A percentile compares a stretch with the other conserved stretches of the same genome.
These are phyloP conservation scores for Arenicola marina DNA, from an alignment of 2,888 invertebrate genomes.

Conservation along the genomic window DNA sequence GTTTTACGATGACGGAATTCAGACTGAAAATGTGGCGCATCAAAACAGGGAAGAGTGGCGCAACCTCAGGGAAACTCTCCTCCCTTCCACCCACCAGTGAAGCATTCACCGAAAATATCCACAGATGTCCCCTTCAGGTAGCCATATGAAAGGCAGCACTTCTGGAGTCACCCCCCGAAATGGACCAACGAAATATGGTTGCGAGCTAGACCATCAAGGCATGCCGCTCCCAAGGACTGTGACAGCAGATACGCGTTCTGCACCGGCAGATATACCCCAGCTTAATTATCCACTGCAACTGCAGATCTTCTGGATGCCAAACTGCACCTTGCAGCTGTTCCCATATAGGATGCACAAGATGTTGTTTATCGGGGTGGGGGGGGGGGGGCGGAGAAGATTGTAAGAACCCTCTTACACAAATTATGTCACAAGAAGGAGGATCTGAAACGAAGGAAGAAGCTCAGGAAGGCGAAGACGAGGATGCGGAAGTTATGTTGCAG, in stretches of 20 bases:
- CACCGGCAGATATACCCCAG: no score
- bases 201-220: constrained; percentile 7
- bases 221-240: no score
- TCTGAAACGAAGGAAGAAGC: no score
- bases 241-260: no score
- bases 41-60: constrained; percentile 9
- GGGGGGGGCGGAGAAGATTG: constrained; percentile 8
- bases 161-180: neutral
- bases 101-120: constrained; percentile 10
- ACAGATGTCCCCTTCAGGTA: constrained; percentile 8
- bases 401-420: no score
- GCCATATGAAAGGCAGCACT: constrained; percentile 9
- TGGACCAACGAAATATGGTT: constrained; percentile 8
- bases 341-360: constrained; percentile 10
- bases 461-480: no score
- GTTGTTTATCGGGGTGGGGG: no score
- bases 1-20: constrained; percentile 11
- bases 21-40: neutral
- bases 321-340: constrained; percentile 7
- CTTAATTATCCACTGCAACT: no score
- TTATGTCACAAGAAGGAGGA: no score
- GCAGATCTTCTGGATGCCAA: constrained; percentile 7
- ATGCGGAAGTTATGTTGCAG: no score
- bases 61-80: constrained; percentile 13
- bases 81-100: constrained; percentile 14